phyloP scores from a whole-genome alignment of 1,140 invertebrate species.

The Microplitis demolitor region DNA sequence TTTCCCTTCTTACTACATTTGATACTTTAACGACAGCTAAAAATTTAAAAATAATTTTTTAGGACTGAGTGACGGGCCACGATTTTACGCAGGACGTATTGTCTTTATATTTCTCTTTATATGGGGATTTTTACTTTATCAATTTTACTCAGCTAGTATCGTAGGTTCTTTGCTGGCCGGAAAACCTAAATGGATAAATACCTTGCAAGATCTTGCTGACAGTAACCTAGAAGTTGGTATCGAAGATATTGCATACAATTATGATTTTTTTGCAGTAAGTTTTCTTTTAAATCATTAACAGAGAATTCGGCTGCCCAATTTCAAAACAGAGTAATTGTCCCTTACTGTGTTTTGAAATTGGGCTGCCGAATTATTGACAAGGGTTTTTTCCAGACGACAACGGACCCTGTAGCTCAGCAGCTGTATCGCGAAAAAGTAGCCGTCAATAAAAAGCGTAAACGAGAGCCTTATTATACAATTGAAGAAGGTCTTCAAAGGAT shows the following conservation, averaged over 20 bases:
- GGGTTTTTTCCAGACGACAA: conserved; percentile 59
- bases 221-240: conserved; percentile 68
- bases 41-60: neutral
- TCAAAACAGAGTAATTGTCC: too few species aligned
- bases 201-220: conserved; percentile 65
- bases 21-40: neutral
- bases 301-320: neutral
- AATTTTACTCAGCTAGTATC: conserved; percentile 77
- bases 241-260: conserved; percentile 68
- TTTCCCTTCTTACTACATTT: too few species aligned
- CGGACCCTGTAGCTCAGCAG: conserved; percentile 61
- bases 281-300: neutral
- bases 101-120: conserved; percentile 68
- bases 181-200: conserved; percentile 68
- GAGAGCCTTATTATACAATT: conserved; percentile 35
- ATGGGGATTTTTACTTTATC: conserved; percentile 68
- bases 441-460: conserved; percentile 36
- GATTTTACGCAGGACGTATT: conserved; percentile 63
- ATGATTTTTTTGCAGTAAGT: conserved; percentile 67
- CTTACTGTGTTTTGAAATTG: too few species aligned
- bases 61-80: conserved; percentile 62
- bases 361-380: too few species aligned
- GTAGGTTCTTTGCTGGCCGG: conserved; percentile 73
- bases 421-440: conserved; percentile 62
- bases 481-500: conserved; percentile 56